Evolutionary conservation across 2,797 vertebrate species (phyloP), one percentile per base, ranked within the genome.

Genomic region (Chiropotes sagulatus): DNA sequence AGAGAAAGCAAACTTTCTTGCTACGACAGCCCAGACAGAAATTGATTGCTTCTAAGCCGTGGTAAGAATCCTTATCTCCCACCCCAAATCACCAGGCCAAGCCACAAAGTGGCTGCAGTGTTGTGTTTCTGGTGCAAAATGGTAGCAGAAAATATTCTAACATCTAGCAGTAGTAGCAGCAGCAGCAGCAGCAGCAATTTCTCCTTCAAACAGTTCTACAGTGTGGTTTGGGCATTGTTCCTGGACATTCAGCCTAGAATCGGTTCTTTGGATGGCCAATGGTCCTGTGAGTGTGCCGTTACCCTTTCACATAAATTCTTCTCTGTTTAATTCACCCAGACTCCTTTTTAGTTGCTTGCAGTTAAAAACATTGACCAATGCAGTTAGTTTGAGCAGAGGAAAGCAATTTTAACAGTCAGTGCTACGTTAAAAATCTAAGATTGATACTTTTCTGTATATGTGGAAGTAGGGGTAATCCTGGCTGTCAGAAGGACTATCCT

Each of bases 341-440:
- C 24, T 57, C 33, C 30, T 58, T 75, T 61, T 73, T 57, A 76
- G 30, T 50, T 95, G 36, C 39, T 87, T 76, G 19, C 30, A 86
- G 20, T 67, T 93, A 90, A 76, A 28, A 70, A 73, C 15, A 72
- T 70, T 67, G 39, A 54, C 12, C 57, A 57, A 41, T 86, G 5
- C 2, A 83, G 12, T 94, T 94, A 88, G 24, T 48, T 26, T 85
- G 39, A 90, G n/a, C n/a, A 90, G 92, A 96, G 33, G 57, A 93
- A 75, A 94, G 10, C 13, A 70, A 82, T 73, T 88, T 57, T 83
- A 82, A 92, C 46, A 17, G 24, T 90, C 26, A 88, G 28, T 22
- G 44, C 64, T 44, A 70, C 1, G 26, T 41, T 79, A 85, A 83
- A 67, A 93, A 96, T 84, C 61, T 76, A 76, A 80, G 52, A 75